These are phyloP conservation scores for Panopea generosa DNA, from an alignment of 2,888 invertebrate genomes.

Conservation along the genomic window DNA sequence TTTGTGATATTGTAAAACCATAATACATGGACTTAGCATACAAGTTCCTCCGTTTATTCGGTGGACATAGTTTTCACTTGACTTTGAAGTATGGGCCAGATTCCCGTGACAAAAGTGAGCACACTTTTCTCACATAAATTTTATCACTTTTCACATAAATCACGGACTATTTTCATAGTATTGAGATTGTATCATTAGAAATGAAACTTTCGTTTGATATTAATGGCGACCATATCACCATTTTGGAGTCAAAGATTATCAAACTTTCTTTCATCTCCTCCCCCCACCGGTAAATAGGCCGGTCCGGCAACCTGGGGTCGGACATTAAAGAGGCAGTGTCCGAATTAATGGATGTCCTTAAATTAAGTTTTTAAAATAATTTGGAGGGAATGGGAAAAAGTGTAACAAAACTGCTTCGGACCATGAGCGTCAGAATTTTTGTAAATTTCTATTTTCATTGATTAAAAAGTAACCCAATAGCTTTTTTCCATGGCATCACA, in stretches of 20 bases:
- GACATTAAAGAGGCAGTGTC: slow-evolving; percentile 29
- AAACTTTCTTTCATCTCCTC: slow-evolving; percentile 52
- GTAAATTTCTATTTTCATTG: too few species aligned
- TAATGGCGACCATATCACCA: slow-evolving; percentile 22
- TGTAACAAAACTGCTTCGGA: too few species aligned
- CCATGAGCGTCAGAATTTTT: too few species aligned
- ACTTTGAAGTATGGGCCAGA: not conserved
- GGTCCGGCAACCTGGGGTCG: slow-evolving; percentile 4
- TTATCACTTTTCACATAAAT: slow-evolving; percentile 43
- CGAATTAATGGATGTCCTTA: slow-evolving; percentile 32
- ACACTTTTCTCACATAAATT: slow-evolving; percentile 58
- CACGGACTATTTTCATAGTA: slow-evolving; percentile 29
- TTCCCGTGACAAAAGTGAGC: slow-evolving; percentile 12
- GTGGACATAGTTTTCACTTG: not conserved
- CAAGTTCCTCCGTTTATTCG: too few species aligned
- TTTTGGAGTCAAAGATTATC: slow-evolving; percentile 38
- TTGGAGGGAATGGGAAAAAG: too few species aligned
- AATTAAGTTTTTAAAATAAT: too few species aligned
- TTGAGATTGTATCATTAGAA: slow-evolving; percentile 59
- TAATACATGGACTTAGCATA: too few species aligned
- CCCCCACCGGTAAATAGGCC: slow-evolving; percentile 41
- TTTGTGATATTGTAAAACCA: too few species aligned
- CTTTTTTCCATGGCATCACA: too few species aligned
- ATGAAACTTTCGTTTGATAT: slow-evolving; percentile 47
- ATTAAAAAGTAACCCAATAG: too few species aligned